Conservation (phyloP, 2,888 invertebrate genomes). For the Acleris emargana region DNA sequence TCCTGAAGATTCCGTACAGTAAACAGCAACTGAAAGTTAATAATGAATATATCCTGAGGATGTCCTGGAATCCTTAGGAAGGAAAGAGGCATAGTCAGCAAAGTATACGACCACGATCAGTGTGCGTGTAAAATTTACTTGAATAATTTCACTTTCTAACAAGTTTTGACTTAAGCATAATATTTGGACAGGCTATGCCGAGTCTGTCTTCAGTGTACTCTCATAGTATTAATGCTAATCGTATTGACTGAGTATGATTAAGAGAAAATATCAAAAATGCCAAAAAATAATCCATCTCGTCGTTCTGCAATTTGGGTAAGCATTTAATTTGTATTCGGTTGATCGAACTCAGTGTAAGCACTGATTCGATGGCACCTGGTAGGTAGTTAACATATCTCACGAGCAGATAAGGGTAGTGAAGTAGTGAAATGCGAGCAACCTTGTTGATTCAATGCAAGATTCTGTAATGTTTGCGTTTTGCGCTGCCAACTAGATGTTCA, state of each 20-base stretch:
- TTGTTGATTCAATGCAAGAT: constrained; percentile 3
- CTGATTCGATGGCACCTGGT: constrained; percentile 11
- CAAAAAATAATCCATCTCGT: constrained; percentile 55
- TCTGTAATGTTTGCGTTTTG: constrained; percentile 34
- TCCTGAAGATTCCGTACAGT: constrained; percentile 37
- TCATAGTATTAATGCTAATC: constrained; percentile 67
- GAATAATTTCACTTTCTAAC: constrained; percentile 11
- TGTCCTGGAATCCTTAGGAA: background rate
- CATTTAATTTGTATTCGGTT: constrained; percentile 69
- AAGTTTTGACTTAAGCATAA: constrained; percentile 28
- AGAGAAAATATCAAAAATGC: constrained; percentile 60
- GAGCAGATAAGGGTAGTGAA: constrained; percentile 11
- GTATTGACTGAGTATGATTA: constrained; percentile 79
- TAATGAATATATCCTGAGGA: background rate
- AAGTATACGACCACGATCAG: constrained; percentile 42
- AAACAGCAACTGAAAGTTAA: constrained; percentile 28
- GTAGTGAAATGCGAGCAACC: constrained; percentile 2
- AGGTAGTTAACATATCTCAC: constrained; percentile 28
- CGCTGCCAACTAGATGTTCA: constrained; percentile 49
- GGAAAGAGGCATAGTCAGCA: constrained; percentile 17
- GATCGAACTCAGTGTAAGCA: constrained; percentile 14
- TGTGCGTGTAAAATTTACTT: constrained; percentile 38
- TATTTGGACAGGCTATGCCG: constrained; percentile 36
- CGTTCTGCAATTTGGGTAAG: constrained; percentile 69
- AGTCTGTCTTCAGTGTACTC: constrained; percentile 49